Conservation (phyloP, 2,797 vertebrate species). For the Myotis pilosus region DNA sequence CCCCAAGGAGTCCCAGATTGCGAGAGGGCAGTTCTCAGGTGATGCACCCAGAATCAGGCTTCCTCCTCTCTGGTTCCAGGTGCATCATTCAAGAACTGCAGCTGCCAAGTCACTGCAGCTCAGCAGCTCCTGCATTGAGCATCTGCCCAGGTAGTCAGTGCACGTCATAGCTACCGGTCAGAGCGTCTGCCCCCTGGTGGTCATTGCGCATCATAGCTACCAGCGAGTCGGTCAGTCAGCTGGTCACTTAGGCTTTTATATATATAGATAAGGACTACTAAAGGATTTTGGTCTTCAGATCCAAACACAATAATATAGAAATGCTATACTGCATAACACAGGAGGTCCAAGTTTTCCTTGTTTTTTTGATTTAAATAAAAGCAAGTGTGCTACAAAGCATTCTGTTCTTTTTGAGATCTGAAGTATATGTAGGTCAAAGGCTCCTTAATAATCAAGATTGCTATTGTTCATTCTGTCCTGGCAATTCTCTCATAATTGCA, state of each 20-base stretch:
- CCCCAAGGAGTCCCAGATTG: no score
- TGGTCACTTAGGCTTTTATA: no score
- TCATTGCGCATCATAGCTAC: no score
- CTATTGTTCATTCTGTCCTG: background rate
- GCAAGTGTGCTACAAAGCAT: background rate
- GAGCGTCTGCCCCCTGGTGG: no score
- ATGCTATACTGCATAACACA: accelerated
- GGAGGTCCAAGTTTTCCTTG: background rate
- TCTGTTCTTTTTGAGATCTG: background rate
- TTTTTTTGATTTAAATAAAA: background rate
- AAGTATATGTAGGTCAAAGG: background rate
- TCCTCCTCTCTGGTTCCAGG: no score
- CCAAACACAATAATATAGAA: background rate
- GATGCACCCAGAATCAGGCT: no score
- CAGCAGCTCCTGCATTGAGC: no score
- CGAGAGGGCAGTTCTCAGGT: no score
- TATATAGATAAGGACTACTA: background rate
- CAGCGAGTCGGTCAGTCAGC: accelerated
- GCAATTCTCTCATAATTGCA: slow-evolving; percentile 20
- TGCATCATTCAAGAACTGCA: no score
- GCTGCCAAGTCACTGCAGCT: no score
- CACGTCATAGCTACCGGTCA: no score
- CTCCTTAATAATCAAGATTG: background rate
- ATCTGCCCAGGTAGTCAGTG: no score
- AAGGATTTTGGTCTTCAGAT: background rate